Evolutionary conservation across 2,797 vertebrate genomes (phyloP).

Genomic region (Acipenser transmontanus): DNA sequence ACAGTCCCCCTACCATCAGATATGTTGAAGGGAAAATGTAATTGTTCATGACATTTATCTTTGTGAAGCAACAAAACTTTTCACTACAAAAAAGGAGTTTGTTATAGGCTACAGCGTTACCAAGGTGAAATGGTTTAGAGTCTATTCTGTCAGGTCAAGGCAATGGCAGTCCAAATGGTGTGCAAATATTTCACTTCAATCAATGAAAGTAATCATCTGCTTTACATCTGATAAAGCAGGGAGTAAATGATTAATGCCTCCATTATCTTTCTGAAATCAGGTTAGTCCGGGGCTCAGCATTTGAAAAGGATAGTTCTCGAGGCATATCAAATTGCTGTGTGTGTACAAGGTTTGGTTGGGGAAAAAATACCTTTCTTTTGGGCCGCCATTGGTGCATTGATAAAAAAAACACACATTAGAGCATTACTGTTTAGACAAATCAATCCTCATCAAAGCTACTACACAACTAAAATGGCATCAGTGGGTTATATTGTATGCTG

Average conservation of each 20-base stretch:
- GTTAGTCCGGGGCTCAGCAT: constrained; percentile 25
- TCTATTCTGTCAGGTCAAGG: constrained; percentile 42
- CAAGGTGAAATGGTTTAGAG: constrained; percentile 38
- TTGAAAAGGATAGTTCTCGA: not conserved
- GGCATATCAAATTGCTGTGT: not conserved
- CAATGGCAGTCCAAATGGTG: constrained; percentile 28
- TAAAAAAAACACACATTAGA: not conserved
- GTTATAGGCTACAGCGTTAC: not conserved
- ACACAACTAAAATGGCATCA: too few relatives aligned
- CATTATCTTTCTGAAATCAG: constrained; percentile 47
- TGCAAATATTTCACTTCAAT: constrained; percentile 46
- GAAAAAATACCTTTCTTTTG: not conserved
- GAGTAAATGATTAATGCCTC: constrained; percentile 57
- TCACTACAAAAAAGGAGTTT: not conserved
- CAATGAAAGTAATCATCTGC: constrained; percentile 61
- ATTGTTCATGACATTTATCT: too few relatives aligned
- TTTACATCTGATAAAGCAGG: constrained; percentile 36
- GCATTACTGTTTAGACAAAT: not conserved
- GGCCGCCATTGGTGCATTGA: not conserved
- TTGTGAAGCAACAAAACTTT: not conserved
- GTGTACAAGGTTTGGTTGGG: not conserved
- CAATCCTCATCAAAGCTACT: too few relatives aligned
- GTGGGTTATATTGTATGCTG: too few relatives aligned
- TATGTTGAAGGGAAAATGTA: too few relatives aligned
- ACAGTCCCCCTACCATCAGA: too few relatives aligned